These are phyloP conservation scores for Coleophora deauratella DNA, from an alignment of 2,888 invertebrate genomes.

Conservation along the genomic window DNA sequence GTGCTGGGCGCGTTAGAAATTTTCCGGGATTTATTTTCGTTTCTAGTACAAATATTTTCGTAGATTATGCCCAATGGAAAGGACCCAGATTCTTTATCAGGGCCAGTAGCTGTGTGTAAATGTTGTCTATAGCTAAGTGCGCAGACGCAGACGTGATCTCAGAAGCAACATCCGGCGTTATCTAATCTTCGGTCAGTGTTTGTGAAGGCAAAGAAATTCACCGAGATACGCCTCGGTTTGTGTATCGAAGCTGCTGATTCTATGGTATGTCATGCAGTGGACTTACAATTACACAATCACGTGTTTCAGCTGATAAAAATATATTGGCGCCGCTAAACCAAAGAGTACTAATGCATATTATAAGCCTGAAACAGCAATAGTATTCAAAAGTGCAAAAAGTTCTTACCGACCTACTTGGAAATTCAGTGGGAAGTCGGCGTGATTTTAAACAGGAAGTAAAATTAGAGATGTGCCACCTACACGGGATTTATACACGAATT, in stretches of 20 bases:
- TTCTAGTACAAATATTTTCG: slow-evolving; percentile 1
- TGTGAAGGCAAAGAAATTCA: slow-evolving; percentile 47
- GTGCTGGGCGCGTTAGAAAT: slow-evolving; percentile 17
- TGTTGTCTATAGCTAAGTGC: slow-evolving; percentile 24
- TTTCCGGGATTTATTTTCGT: slow-evolving; percentile 7
- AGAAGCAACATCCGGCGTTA: slow-evolving; percentile 61
- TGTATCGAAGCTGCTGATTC: slow-evolving; percentile 15
- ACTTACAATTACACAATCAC: slow-evolving; percentile 3
- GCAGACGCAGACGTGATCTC: slow-evolving; percentile 31
- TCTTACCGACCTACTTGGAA: too few species aligned
- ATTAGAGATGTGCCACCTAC: slow-evolving; percentile 27
- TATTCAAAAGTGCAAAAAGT: too few species aligned
- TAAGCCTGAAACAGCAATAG: too few species aligned
- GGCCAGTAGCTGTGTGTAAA: slow-evolving; percentile 27
- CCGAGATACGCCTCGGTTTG: slow-evolving; percentile 41
- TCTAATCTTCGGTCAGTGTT: slow-evolving; percentile 72
- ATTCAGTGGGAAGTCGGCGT: too few species aligned
- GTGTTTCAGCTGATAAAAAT: too few species aligned
- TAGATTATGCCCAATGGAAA: slow-evolving; percentile 22
- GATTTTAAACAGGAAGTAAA: too few species aligned
- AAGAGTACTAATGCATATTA: too few species aligned
- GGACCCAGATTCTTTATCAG: slow-evolving; percentile 32
- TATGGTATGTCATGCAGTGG: slow-evolving; percentile 16
- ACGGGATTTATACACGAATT: slow-evolving; percentile 14
- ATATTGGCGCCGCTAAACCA: too few species aligned